Base-by-base conservation (phyloP, 2,888 invertebrate genomes). In the Beris morrisii region DNA sequence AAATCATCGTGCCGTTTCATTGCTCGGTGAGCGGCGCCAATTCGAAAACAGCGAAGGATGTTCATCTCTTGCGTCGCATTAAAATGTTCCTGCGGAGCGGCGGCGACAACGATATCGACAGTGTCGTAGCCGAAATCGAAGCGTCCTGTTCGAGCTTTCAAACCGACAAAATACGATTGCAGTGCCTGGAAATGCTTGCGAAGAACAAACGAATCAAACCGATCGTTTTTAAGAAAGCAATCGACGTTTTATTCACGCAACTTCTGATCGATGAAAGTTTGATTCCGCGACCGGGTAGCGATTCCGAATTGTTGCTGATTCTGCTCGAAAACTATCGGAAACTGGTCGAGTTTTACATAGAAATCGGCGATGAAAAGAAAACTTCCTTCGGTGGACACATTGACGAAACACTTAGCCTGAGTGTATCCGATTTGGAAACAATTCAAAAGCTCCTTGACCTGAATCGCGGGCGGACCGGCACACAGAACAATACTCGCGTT, bases 1-100 rank as follows among this genome's bases (percentile, higher is more conserved):
- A 90, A 75, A 86, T 97, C 69, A 82, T 84, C 69, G 89, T 97
- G 73, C 97, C 97, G 30, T 97, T 96, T 78, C 95, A 95, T 79
- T 91, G 90, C 78, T 91, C 94, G 0, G 82, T 97, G 48, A 92
- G 91, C 77, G 94, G 92, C 72, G 91, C 90, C 76, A 92, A 92
- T 79, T 94, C 92, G 67, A 90, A 90, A 73, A 87, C 91, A 73
- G 91, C 94, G 0, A 87, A 93, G 72, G 97, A 97, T 79, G 84
- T 95, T 64, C 94, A 96, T 80, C 82, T 94, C 54, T 83, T 95
- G 68, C 88, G 92, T 75, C 89, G 92, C 72, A 79, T 92, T 31
- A 87, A 89, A 68, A 86, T 86, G 48, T 83, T 85, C 69, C 78
- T 92, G 13, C 88, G 87, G 74, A 85, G 86, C 58, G 82, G 83